These are phyloP conservation scores for Agrenia bidenticulata DNA, from an alignment of 2,888 invertebrate genomes.

Conservation along the genomic window DNA sequence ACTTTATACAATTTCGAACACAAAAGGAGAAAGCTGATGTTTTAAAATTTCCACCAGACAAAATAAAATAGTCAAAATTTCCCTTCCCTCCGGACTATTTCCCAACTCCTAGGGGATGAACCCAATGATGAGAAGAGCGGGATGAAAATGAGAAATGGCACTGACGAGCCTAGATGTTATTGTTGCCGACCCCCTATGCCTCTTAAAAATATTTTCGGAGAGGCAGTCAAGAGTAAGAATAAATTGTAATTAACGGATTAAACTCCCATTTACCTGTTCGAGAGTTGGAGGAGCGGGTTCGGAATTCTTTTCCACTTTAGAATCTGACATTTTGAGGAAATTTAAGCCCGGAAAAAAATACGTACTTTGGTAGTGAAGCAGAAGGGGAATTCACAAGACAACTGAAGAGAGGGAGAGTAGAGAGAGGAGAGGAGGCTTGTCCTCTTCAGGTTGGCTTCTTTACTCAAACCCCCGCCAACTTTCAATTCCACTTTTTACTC, in stretches of 20 bases:
- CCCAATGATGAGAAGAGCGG: background rate
- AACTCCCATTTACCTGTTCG: conserved; percentile 21
- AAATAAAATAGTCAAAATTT: background rate
- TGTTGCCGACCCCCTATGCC: conserved; percentile 28
- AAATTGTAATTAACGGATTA: background rate
- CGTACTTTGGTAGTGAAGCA: conserved; percentile 16
- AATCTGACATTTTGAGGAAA: conserved; percentile 38
- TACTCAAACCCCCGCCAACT: background rate
- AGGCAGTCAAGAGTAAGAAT: background rate
- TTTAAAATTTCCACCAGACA: too few relatives aligned
- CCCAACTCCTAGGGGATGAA: background rate
- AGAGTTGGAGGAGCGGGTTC: conserved; percentile 23
- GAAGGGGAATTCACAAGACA: conserved; percentile 21
- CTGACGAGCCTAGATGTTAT: background rate
- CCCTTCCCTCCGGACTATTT: background rate
- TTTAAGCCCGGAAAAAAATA: conserved; percentile 3
- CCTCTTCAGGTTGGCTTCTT: conserved; percentile 1
- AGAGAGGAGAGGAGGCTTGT: conserved; percentile 20
- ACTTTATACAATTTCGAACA: background rate
- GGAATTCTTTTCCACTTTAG: conserved; percentile 45
- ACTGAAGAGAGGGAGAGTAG: conserved; percentile 26
- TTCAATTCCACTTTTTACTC: too few relatives aligned
- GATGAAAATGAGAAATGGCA: background rate
- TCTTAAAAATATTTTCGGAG: background rate
- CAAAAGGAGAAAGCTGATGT: background rate